A percentile compares a stretch with the other conserved stretches of the same genome.
phyloP scores from a whole-genome alignment of 2,888 invertebrate species.

The Melinaea marsaeus region DNA sequence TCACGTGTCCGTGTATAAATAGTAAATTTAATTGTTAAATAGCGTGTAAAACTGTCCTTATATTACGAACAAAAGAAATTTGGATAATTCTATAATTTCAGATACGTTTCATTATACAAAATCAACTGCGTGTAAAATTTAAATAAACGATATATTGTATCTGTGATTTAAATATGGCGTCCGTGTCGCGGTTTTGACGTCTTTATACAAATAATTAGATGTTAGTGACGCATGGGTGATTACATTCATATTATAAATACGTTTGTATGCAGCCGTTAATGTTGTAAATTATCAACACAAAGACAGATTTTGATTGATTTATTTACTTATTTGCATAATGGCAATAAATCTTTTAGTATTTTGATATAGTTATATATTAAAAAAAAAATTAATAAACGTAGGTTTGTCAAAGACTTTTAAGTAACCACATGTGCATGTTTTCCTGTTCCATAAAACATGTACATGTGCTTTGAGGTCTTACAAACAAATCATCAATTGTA shows the following conservation, averaged over 20 bases:
- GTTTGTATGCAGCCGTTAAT: constrained; percentile 32
- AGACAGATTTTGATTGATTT: constrained; percentile 19
- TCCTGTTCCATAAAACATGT: background rate
- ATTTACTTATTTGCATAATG: constrained; percentile 17
- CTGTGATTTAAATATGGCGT: constrained; percentile 60
- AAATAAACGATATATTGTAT: constrained; percentile 67
- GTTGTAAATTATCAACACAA: constrained; percentile 20
- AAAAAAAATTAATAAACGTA: no score
- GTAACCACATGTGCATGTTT: no score
- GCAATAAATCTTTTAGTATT: background rate
- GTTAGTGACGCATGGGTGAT: constrained; percentile 57
- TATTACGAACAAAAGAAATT: constrained; percentile 63
- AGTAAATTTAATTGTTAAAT: constrained; percentile 68
- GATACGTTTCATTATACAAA: constrained; percentile 57
- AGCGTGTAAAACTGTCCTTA: constrained; percentile 62
- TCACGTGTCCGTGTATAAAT: constrained; percentile 65
- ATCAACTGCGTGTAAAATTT: constrained; percentile 74
- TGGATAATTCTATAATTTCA: constrained; percentile 61
- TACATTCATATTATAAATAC: constrained; percentile 62
- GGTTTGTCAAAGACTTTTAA: no score
- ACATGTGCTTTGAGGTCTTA: constrained; percentile 11
- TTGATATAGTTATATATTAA: no score
- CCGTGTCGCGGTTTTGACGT: constrained; percentile 68
- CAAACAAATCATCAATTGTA: constrained; percentile 8
- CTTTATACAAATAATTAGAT: constrained; percentile 66